Percentiles rank a stretch among this genome's conserved stretches.
These are phyloP conservation scores for Cyrtorhinus lividipennis DNA, from an alignment of 1,140 invertebrate genomes.

Conservation along the genomic window DNA sequence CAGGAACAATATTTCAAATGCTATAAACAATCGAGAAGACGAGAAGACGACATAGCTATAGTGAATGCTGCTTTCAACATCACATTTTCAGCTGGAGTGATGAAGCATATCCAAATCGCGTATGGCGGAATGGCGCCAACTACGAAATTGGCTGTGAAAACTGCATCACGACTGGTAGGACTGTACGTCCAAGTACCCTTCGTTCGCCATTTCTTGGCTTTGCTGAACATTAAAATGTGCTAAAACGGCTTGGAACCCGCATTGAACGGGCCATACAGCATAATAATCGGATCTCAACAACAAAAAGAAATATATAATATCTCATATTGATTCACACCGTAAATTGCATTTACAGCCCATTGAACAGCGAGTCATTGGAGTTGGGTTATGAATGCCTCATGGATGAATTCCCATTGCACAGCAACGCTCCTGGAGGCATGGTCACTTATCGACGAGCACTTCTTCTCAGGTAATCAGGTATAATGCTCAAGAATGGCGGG, in stretches of 20 bases:
- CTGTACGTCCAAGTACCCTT: constrained; percentile 38
- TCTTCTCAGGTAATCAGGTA: constrained; percentile 40
- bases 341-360: background rate
- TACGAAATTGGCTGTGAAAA: constrained; percentile 57
- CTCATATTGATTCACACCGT: no score
- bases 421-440: constrained; percentile 81
- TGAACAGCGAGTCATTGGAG: background rate
- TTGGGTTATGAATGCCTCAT: constrained; percentile 33
- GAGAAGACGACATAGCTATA: constrained; percentile 91
- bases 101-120: constrained; percentile 50
- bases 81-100: constrained; percentile 26
- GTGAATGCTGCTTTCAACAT: constrained; percentile 68
- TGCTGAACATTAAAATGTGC: no score
- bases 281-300: no score
- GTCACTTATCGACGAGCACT: constrained; percentile 66
- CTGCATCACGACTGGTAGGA: constrained; percentile 45
- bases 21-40: constrained; percentile 79
- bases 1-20: constrained; percentile 65
- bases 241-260: no score
- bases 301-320: background rate
- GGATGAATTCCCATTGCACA: constrained; percentile 58
- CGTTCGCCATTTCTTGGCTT: no score
- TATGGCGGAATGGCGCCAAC: constrained; percentile 85
- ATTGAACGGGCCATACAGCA: no score
- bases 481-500: no score